These are phyloP conservation scores for Takifugu bimaculatus DNA, from an alignment of 2,113 vertebrate genomes.

Conservation along the genomic window DNA sequence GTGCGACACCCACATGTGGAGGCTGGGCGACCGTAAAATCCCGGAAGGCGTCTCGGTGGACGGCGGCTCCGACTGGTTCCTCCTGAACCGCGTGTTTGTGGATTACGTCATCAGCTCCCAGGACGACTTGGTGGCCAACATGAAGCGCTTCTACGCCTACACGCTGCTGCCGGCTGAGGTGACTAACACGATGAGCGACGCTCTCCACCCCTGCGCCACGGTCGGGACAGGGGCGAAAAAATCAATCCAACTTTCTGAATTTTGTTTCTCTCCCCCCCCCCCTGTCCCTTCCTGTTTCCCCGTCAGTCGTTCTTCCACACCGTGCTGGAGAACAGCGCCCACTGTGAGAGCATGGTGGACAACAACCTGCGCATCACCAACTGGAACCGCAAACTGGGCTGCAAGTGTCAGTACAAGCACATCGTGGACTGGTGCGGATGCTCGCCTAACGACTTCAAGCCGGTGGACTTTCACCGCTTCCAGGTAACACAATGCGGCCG, in stretches of 20 bases:
- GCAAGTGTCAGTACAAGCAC: slow-evolving; percentile 94
- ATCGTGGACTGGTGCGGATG: slow-evolving; percentile 96
- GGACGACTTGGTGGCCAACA: slow-evolving; percentile 90
- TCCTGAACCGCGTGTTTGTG: slow-evolving; percentile 91
- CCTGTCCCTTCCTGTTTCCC: background rate
- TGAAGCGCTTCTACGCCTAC: slow-evolving; percentile 95
- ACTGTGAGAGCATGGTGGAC: slow-evolving; percentile 91
- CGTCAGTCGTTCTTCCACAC: slow-evolving; percentile 87
- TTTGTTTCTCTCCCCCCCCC: slow-evolving; percentile 2
- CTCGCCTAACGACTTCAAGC: slow-evolving; percentile 90
- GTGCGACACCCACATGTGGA: slow-evolving; percentile 98
- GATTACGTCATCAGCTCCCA: slow-evolving; percentile 92
- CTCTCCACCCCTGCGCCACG: no score
- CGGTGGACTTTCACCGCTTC: slow-evolving; percentile 92
- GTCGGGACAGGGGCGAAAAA: background rate
- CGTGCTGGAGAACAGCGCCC: slow-evolving; percentile 86
- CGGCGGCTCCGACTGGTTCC: slow-evolving; percentile 96
- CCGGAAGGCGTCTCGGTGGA: slow-evolving; percentile 92
- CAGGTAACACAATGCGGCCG: slow-evolving; percentile 77
- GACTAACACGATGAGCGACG: slow-evolving; percentile 3
- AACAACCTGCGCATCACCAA: slow-evolving; percentile 95
- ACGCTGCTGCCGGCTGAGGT: slow-evolving; percentile 96
- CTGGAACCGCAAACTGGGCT: slow-evolving; percentile 93
- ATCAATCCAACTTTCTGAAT: slow-evolving; percentile 35
- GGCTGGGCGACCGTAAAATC: slow-evolving; percentile 92